These are phyloP conservation scores for Heliconius melpomene DNA, from an alignment of 1,140 invertebrate genomes.

Conservation along the genomic window DNA sequence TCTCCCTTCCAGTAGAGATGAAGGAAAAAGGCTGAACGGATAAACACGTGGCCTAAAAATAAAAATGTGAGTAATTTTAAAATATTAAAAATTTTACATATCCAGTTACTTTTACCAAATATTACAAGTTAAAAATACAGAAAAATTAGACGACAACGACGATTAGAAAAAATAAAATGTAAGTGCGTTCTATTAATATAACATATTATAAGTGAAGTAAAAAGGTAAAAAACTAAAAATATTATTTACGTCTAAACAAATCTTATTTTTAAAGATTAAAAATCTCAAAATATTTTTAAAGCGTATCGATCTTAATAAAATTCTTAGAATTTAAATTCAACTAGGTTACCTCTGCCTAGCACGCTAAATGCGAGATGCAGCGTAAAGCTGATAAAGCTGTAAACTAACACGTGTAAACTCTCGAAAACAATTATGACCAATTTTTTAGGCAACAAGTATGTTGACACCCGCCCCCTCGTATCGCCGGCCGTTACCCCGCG, in stretches of 20 bases:
- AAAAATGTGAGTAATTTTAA: constrained; percentile 70
- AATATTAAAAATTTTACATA: background rate
- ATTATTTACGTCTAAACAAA: background rate
- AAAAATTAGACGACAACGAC: no score
- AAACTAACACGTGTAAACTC: constrained; percentile 20
- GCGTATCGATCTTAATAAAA: background rate
- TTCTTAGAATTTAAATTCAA: background rate
- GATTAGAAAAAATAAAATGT: no score
- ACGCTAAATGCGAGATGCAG: no score
- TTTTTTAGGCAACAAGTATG: constrained; percentile 48
- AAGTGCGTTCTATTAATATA: no score
- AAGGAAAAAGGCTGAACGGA: constrained; percentile 74
- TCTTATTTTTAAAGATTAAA: background rate
- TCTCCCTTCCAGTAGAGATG: constrained; percentile 61
- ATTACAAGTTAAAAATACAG: no score
- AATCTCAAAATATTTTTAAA: background rate
- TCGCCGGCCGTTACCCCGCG: constrained; percentile 38
- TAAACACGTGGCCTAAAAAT: constrained; percentile 54
- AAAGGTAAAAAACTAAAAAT: no score
- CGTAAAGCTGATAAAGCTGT: background rate
- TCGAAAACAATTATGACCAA: constrained; percentile 24
- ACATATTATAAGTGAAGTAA: no score
- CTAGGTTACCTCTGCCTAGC: no score
- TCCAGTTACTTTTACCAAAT: background rate
- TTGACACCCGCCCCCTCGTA: constrained; percentile 49